phyloP scores from a whole-genome alignment of 2,888 invertebrate species.

The Andrena bucephala region DNA sequence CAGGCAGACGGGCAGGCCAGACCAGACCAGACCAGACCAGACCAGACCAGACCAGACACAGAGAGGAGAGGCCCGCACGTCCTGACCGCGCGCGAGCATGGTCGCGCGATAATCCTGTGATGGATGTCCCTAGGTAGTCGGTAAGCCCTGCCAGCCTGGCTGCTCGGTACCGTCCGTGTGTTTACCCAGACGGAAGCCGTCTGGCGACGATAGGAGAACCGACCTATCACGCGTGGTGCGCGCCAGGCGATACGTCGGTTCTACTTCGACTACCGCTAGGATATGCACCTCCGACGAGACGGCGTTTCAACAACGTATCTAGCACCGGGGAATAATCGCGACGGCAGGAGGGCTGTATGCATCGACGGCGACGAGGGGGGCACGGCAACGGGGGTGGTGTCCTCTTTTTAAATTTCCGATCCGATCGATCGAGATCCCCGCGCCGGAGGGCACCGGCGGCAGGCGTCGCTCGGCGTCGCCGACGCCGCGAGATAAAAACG shows the following conservation, averaged over 20 bases:
- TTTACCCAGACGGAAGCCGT: constrained; percentile 84
- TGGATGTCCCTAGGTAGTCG: constrained; percentile 79
- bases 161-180: constrained; percentile 71
- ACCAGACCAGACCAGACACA: constrained; percentile 14
- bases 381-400: neutral
- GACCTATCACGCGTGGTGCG: constrained; percentile 58
- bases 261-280: constrained; percentile 58
- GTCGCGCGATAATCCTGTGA: constrained; percentile 81
- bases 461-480: constrained; percentile 20
- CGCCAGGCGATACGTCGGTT: constrained; percentile 55
- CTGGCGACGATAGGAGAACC: constrained; percentile 78
- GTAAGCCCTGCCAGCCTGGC: constrained; percentile 68
- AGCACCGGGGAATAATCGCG: constrained; percentile 49
- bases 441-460: constrained; percentile 17
- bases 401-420: constrained; percentile 26
- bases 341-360: constrained; percentile 24
- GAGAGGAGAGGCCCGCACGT: constrained; percentile 42
- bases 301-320: constrained; percentile 51
- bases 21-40: constrained; percentile 3
- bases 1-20: neutral
- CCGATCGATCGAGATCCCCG: constrained; percentile 46
- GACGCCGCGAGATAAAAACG: constrained; percentile 5
- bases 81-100: constrained; percentile 62
- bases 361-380: neutral
- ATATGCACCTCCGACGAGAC: constrained; percentile 57